Conservation (phyloP, 2,797 vertebrate species). For the Enteromius treurensis region DNA sequence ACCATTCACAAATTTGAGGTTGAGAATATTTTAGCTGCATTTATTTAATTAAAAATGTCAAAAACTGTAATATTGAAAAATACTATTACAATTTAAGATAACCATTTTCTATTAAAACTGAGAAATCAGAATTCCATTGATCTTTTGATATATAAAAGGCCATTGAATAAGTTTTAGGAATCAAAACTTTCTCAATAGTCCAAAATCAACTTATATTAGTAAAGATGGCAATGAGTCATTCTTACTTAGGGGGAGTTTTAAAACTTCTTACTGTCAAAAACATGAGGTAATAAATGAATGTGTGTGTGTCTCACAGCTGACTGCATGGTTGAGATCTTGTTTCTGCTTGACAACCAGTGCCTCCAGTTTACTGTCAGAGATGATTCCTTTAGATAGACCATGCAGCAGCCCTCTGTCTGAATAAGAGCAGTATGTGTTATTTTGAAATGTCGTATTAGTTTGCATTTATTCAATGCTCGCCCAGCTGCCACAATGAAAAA, state of each 20-base stretch:
- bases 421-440: constrained; percentile 42
- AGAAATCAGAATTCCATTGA: neutral
- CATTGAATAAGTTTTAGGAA: too few relatives aligned
- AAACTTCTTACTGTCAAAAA: neutral
- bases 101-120: neutral
- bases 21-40: neutral
- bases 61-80: neutral
- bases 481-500: neutral
- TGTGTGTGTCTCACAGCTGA: constrained; percentile 82
- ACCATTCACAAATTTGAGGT: neutral
- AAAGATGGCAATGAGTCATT: neutral
- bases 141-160: neutral
- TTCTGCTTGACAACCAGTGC: constrained; percentile 79
- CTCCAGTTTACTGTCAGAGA: constrained; percentile 80
- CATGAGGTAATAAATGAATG: neutral
- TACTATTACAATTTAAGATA: neutral
- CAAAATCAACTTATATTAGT: neutral
- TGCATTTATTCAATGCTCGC: neutral
- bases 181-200: too few relatives aligned
- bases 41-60: neutral
- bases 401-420: constrained; percentile 85
- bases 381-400: constrained; percentile 80
- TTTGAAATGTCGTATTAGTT: neutral
- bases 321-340: constrained; percentile 80
- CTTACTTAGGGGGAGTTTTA: constrained; percentile 8